Evolutionary conservation across 2,888 invertebrate genomes (phyloP).

Genomic region (Sesia bembeciformis): DNA sequence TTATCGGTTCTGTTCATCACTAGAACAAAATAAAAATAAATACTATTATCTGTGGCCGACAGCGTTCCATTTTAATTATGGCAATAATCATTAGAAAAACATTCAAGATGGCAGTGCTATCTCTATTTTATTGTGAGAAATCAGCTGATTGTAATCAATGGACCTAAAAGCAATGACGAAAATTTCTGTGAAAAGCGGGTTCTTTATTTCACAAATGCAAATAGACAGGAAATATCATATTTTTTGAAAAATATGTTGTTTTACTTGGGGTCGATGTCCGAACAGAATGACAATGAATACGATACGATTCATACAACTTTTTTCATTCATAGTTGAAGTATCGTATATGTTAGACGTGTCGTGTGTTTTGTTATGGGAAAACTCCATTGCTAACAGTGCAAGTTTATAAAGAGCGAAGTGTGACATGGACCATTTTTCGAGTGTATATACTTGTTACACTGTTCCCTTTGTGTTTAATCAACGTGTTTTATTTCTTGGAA

Average conservation of each 20-base stretch:
- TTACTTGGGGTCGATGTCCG: background rate
- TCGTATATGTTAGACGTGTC: constrained; percentile 18
- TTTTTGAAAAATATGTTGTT: background rate
- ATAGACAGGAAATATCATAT: background rate
- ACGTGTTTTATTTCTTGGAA: background rate
- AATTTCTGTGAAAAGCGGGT: too few species aligned
- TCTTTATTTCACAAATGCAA: too few species aligned
- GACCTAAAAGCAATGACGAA: too few species aligned
- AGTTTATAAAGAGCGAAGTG: constrained; percentile 11
- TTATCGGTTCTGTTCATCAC: too few species aligned
- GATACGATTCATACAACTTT: constrained; percentile 10
- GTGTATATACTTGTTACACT: constrained; percentile 17
- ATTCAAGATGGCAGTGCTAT: too few species aligned
- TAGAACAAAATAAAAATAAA: too few species aligned
- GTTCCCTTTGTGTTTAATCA: constrained; percentile 6
- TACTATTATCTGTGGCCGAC: too few species aligned
- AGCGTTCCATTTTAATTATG: too few species aligned
- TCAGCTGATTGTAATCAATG: too few species aligned
- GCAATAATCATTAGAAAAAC: too few species aligned
- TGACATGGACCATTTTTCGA: constrained; percentile 11
- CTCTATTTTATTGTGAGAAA: too few species aligned
- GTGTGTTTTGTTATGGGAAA: constrained; percentile 7
- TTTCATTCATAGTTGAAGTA: constrained; percentile 23
- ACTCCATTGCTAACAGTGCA: background rate
- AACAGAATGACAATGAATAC: constrained; percentile 7